phyloP scores from a whole-genome alignment of 2,888 invertebrate species.

The Volucella inflata region DNA sequence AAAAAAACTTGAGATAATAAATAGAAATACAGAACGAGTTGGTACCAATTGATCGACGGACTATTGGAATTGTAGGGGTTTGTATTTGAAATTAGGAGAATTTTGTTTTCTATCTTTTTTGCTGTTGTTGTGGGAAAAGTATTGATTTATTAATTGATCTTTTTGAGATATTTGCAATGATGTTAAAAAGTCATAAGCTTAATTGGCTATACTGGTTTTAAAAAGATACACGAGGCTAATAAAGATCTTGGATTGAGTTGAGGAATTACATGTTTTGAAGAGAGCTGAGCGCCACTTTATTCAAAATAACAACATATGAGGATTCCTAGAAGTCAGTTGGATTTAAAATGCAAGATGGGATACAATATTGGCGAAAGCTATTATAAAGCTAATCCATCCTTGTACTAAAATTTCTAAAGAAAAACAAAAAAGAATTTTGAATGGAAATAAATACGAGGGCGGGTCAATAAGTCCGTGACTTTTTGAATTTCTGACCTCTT shows the following conservation, averaged over 20 bases:
- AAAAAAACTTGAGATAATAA: conserved; percentile 28
- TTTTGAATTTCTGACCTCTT: too few species aligned
- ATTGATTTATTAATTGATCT: conserved; percentile 49
- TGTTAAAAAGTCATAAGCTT: conserved; percentile 16
- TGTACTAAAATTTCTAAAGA: too few species aligned
- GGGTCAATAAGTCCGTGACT: too few species aligned
- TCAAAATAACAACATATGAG: too few species aligned
- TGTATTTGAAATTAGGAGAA: conserved; percentile 22
- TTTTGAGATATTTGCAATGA: conserved; percentile 25
- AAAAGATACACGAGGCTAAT: neutral
- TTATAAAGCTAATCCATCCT: too few species aligned
- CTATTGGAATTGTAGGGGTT: conserved; percentile 12
- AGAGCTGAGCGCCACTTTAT: too few species aligned
- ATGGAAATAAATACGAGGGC: too few species aligned
- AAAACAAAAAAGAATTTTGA: too few species aligned
- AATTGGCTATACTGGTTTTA: conserved; percentile 39
- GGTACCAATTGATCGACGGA: conserved; percentile 32
- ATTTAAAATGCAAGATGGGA: too few species aligned
- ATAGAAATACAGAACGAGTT: conserved; percentile 62
- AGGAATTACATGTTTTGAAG: too few species aligned
- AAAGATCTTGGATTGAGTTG: neutral
- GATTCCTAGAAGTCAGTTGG: too few species aligned
- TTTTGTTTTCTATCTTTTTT: conserved; percentile 4
- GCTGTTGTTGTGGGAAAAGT: conserved; percentile 14
- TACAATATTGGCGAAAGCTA: too few species aligned